Evolutionary conservation across 2,797 vertebrate species (phyloP), one percentile per base, ranked within the genome.

Genomic region (Hydrocynus forskahlii): DNA sequence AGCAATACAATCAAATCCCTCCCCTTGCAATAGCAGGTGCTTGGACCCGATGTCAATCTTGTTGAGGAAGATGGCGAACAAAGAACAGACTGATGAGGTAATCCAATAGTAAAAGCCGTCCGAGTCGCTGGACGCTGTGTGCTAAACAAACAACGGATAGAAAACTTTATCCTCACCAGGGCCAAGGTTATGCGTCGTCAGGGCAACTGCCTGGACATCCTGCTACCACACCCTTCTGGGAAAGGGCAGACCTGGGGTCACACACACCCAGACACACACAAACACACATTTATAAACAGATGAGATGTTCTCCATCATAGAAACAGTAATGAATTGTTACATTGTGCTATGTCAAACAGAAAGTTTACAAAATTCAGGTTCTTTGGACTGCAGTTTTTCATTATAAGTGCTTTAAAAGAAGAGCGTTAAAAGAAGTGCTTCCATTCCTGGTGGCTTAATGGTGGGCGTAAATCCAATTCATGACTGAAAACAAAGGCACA

Each of bases 121-220:
- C 29, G 12, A 40, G 50, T 45, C 52, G 50, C 57, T 60, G 21
- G 60, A 79, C 17, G 35, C 57, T 8, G 54, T 63, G 67, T 25
- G 40, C 13, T 17, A 84, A 84, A 81, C 23, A 86, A 88, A 86
- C 75, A 80, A 79, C 63, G 67, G 81, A 83, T 78, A 73, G 21
- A 75, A 71, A 85, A 78, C 74, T 81, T 73, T 75, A 69, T 81
- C 81, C 75, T 78, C 73, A 75, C 75, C 23, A 64, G n/a, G 73
- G 59, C 45, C 60, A 79, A 81, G 79, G 83, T 83, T 71, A 81
- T 64, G 66, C 52, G 64, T 72, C 35, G 59, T 66, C 54, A 66
- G 68, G n/a, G 59, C 59, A 75, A 63, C 38, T 68, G 76, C 55
- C 17, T 62, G 72, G 79, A 86, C 77, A 87, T 87, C 83, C 83